A percentile compares a stretch with the other conserved stretches of the same genome.
phyloP scores from a whole-genome alignment of 1,140 invertebrate species.

The Leptopilina boulardi region DNA sequence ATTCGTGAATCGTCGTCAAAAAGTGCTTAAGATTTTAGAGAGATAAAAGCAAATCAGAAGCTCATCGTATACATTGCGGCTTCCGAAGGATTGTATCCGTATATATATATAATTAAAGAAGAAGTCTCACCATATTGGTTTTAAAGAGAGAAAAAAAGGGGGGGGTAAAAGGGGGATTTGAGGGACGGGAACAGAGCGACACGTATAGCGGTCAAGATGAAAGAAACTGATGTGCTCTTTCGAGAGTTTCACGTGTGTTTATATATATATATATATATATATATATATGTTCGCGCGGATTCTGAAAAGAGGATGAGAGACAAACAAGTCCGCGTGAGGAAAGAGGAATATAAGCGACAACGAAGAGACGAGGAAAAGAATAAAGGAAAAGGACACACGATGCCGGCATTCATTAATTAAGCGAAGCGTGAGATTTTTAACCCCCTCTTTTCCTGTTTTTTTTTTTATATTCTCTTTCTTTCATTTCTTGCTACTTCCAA shows the following conservation, averaged over 20 bases:
- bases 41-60: conserved; percentile 31
- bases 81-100: conserved; percentile 9
- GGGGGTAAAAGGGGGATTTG: neutral
- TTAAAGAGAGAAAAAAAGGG: conserved; percentile 35
- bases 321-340: neutral
- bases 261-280: no score
- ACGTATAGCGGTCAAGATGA: conserved; percentile 45
- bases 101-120: conserved; percentile 26
- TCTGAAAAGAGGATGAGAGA: conserved; percentile 40
- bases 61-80: neutral
- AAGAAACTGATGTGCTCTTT: conserved; percentile 37
- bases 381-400: conserved; percentile 47
- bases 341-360: conserved; percentile 11
- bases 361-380: conserved; percentile 41
- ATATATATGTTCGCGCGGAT: no score
- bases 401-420: conserved; percentile 71
- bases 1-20: conserved; percentile 7
- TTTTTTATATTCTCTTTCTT: no score
- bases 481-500: conserved; percentile 58
- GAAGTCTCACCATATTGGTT: conserved; percentile 40
- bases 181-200: conserved; percentile 24
- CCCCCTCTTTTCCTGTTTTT: conserved; percentile 36
- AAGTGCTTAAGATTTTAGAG: neutral
- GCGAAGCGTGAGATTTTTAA: conserved; percentile 70
- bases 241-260: conserved; percentile 36